Base-by-base conservation (phyloP, 92 coral and sea anemone genomes). In the Metridium senile region DNA sequence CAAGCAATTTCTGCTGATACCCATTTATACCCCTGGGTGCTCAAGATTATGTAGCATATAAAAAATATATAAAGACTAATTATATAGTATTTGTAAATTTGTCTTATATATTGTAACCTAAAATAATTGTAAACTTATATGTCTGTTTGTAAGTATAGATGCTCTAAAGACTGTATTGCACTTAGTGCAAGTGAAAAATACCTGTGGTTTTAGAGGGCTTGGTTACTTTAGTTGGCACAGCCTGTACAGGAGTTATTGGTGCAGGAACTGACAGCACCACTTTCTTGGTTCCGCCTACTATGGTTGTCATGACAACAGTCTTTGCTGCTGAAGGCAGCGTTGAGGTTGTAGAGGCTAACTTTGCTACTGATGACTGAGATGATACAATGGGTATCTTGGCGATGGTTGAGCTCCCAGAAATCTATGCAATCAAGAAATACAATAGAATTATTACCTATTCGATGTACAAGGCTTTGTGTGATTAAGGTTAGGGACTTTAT, bases 181-280 rank as follows among this genome's bases (percentile, higher is more conserved):
- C n/a, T n/a, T n/a, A n/a, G n/a, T n/a, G n/a, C n/a, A n/a, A n/a
- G n/a, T n/a, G n/a, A 7, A 8, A 9, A 4, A 21, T 73, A 84
- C 88, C 83, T 84, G 75, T 61, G 49, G 58, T 62, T 57, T 83
- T 83, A 20, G 74, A 64, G 2, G 68, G 61, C 1, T 63, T 62
- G 1, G 79, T 21, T 9, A 64, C 61, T 26, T 23, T 29, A 4
- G 49, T 39, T 39, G 49, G 49, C 49, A 39, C 8, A 65, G 34
- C 59, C 70, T 79, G 76, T 19, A 70, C 33, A 1, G 76, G 76
- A 28, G 59, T 25, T 26, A 84, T 56, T 25, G 93, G 82, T 11
- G 97, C 91, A 64, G 97, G 97, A 20, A 92, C 89, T 21, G 97
- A 88, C 47, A 92, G 77, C n/a, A 92, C 91, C 8, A 92, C 91